Evolutionary conservation across 2,113 vertebrate species (phyloP).

Genomic region (Rhodinocichla rosea): DNA sequence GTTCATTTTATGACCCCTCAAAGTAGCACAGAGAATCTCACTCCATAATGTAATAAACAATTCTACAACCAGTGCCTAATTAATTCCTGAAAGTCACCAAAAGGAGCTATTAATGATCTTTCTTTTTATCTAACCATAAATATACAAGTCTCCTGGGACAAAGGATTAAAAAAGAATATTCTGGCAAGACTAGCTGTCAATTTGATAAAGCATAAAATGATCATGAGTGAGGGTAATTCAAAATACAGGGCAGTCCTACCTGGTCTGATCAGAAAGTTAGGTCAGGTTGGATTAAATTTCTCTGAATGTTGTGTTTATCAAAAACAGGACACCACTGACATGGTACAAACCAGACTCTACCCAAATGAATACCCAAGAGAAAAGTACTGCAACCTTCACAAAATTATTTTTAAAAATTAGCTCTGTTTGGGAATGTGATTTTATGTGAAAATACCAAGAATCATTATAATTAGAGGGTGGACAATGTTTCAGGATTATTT

Average conservation of each 20-base stretch:
- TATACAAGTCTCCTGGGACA: conserved; percentile 35
- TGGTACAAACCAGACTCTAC: neutral
- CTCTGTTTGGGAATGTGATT: neutral
- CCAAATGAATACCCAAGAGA: neutral
- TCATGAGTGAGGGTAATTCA: conserved; percentile 29
- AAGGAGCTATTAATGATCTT: conserved; percentile 61
- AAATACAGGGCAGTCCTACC: neutral
- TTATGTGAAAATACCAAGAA: neutral
- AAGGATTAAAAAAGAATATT: conserved; percentile 40
- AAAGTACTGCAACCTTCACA: neutral
- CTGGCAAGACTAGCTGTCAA: conserved; percentile 44
- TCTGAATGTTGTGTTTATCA: neutral
- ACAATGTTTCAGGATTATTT: neutral
- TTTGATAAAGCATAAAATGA: conserved; percentile 38
- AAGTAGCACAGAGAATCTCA: conserved; percentile 61
- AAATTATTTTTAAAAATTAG: neutral
- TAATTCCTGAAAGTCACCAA: conserved; percentile 61
- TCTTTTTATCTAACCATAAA: conserved; percentile 59
- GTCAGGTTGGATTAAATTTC: neutral
- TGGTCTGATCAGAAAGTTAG: conserved; percentile 27
- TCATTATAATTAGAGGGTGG: neutral
- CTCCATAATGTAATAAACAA: conserved; percentile 64
- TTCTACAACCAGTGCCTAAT: conserved; percentile 69
- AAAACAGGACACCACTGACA: neutral
- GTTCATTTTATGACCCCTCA: conserved; percentile 68